Base-by-base conservation (phyloP, 2,888 invertebrate species). In the Anticlea derivata region DNA sequence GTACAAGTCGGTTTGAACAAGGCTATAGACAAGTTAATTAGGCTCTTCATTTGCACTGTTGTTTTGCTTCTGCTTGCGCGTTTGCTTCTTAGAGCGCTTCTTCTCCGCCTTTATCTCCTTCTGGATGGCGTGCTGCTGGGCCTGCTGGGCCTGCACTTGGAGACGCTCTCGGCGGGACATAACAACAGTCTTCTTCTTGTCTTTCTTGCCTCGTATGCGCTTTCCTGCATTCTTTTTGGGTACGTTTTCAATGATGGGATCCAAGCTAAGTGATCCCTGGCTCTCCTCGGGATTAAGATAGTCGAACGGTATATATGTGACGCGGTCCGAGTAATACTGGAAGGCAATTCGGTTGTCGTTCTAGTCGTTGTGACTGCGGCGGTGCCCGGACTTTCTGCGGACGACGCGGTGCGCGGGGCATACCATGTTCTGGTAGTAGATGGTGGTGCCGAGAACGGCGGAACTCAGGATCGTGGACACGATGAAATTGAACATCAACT, bases 401-500 rank as follows among this genome's bases (percentile, higher is more conserved):
- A n/a, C 22, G 1, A 17, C 11, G 2, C 58, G 61, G 4, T 54
- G 55, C 4, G 44, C 33, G 4, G 50, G 44, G 43, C 23, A 26
- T 2, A 33, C 11, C 10, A 52, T 12, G 12, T 74, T 77, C 66
- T 86, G 94, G 70, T 94, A 96, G 62, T 93, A 91, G 43, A 94
- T 83, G 0, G 96, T 94, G n/a, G 95, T 93, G 4, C 91, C 58
- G 73, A 96, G 93, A 0, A 97, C 94, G 2, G 93, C 92, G 0
- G 92, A 83, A 70, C 96, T 96, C 13, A 97, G 86, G 4, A 92
- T 45, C 0, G 94, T 92, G 2, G 96, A 96, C 52, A 96, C 92
- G 2, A 87, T 74, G 75, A 96, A 96, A 80, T 97, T 97, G 1
- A 92, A 78, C 52, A 97, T 83, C 10, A 97, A 82, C 58, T 95